A percentile compares a stretch with the other conserved stretches of the same genome.
These are phyloP conservation scores for Hydroisotoma schaefferi DNA, from an alignment of 2,888 invertebrate genomes.

Conservation along the genomic window DNA sequence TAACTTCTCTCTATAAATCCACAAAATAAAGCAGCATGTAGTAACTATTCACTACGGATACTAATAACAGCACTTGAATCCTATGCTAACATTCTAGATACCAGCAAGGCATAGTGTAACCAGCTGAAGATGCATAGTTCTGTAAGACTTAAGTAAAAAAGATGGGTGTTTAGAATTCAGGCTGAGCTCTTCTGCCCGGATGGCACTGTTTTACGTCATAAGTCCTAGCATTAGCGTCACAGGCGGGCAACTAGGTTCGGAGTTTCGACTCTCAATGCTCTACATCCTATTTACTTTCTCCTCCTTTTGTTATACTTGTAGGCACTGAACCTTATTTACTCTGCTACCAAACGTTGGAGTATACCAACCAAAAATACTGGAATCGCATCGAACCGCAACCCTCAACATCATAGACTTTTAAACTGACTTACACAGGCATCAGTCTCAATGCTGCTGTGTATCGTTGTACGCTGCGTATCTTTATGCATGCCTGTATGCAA, in stretches of 20 bases:
- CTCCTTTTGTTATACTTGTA: neutral
- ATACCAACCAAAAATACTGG: neutral
- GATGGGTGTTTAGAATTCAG: neutral
- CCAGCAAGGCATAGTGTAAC: neutral
- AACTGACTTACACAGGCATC: neutral
- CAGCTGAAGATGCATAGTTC: neutral
- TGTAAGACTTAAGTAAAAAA: conserved; percentile 2
- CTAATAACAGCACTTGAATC: neutral
- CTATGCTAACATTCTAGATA: neutral
- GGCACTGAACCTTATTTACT: neutral
- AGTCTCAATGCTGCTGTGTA: too few relatives aligned
- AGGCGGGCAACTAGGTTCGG: neutral
- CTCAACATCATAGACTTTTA: neutral
- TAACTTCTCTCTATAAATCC: neutral
- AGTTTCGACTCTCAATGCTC: neutral
- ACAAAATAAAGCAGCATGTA: neutral
- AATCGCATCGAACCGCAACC: neutral
- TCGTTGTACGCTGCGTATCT: too few relatives aligned
- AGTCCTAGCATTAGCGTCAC: conserved; percentile 3
- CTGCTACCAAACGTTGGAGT: neutral
- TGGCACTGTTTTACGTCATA: conserved; percentile 5
- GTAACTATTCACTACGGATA: neutral
- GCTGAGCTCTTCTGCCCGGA: neutral
- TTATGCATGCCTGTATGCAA: too few relatives aligned
- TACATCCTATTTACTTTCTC: too few relatives aligned